Evolutionary conservation across 2,797 vertebrate genomes (phyloP).

Genomic region (Cottoperca gobio): DNA sequence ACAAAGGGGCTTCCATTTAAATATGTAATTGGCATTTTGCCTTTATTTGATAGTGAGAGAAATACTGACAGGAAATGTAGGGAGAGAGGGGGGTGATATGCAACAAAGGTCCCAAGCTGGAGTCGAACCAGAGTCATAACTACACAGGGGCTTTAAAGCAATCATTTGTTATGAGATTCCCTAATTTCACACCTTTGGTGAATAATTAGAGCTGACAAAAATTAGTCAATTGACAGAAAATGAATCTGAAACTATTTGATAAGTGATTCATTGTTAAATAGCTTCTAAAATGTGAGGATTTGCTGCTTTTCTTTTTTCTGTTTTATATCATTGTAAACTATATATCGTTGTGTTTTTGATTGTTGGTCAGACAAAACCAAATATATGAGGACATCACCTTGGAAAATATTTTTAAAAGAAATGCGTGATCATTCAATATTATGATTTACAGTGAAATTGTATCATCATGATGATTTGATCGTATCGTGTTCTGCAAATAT

Average conservation of each 20-base stretch:
- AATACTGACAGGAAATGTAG: neutral
- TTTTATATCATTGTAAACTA: neutral
- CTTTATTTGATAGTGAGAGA: no score
- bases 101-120: neutral
- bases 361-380: neutral
- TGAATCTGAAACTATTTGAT: neutral
- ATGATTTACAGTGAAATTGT: neutral
- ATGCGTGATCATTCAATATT: neutral
- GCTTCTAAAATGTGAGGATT: neutral
- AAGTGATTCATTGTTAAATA: neutral
- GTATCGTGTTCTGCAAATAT: neutral
- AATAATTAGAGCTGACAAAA: conserved; percentile 3
- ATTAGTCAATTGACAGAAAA: neutral
- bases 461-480: neutral
- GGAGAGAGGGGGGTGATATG: neutral
- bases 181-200: neutral
- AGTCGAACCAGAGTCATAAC: no score
- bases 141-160: neutral
- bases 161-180: neutral
- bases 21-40: no score
- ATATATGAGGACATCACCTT: neutral
- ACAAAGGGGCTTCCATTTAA: no score
- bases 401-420: neutral
- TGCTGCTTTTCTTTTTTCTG: neutral
- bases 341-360: neutral